A percentile compares a stretch with the other conserved stretches of the same genome.
Evolutionary conservation across 2,113 vertebrate species (phyloP).

Genomic region (Ceyx melanurus): DNA sequence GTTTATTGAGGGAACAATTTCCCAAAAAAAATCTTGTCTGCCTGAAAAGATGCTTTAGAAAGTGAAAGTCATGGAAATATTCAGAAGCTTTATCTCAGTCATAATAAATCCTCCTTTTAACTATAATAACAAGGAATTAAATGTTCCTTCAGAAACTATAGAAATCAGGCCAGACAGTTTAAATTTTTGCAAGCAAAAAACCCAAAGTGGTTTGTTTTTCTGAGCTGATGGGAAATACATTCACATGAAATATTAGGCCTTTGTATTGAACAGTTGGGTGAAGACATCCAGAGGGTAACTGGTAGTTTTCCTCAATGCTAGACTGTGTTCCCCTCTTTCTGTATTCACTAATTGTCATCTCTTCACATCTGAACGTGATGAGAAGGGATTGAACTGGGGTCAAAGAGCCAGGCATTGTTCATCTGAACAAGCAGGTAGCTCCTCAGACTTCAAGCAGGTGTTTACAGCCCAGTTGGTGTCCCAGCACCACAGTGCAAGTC

Average conservation of each 20-base stretch:
- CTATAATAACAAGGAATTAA: background rate
- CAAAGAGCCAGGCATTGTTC: background rate
- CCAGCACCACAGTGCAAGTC: background rate
- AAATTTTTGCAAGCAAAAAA: background rate
- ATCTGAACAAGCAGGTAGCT: background rate
- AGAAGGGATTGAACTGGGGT: background rate
- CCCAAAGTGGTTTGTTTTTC: background rate
- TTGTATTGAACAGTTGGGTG: background rate
- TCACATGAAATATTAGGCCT: background rate
- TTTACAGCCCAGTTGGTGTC: background rate
- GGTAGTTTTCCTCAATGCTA: background rate
- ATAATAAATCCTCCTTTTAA: slow-evolving; percentile 1
- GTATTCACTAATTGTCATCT: background rate
- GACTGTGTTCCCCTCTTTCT: background rate
- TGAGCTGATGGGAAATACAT: background rate
- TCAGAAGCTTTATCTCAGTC: background rate
- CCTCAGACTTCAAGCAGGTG: background rate
- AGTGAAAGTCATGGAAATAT: background rate
- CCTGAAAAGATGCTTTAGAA: background rate
- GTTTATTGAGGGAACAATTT: slow-evolving; percentile 20
- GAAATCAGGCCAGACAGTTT: background rate
- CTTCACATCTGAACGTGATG: background rate
- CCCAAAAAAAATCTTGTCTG: background rate
- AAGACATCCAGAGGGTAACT: background rate
- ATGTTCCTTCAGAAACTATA: background rate